These are phyloP conservation scores for Stichopus chloronotus DNA, from an alignment of 35 echinoderm and acorn worm species.

Conservation along the genomic window DNA sequence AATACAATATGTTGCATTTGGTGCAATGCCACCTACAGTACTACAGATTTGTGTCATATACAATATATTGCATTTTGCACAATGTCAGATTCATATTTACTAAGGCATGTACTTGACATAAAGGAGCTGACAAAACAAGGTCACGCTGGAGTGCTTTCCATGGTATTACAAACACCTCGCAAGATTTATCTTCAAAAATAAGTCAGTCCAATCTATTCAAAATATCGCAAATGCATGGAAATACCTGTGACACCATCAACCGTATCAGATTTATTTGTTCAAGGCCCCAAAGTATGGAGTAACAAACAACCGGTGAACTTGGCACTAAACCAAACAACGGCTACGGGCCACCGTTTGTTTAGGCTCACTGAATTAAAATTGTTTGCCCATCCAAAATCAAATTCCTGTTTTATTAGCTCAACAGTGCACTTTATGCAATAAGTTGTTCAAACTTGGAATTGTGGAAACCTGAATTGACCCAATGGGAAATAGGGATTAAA, in stretches of 20 bases:
- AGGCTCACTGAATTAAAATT: not conserved
- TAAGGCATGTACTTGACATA: too few relatives aligned
- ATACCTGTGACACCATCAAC: not conserved
- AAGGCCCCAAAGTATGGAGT: not conserved
- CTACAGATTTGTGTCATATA: too few relatives aligned
- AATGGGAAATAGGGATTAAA: too few relatives aligned
- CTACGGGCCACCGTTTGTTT: not conserved
- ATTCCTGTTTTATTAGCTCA: not conserved
- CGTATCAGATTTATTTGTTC: not conserved
- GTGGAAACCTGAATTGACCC: not conserved
- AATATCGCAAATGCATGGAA: not conserved
- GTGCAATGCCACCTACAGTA: too few relatives aligned
- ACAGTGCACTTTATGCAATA: not conserved
- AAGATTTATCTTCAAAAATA: too few relatives aligned
- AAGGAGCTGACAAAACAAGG: too few relatives aligned
- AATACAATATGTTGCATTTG: too few relatives aligned
- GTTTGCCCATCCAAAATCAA: not conserved
- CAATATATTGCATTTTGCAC: too few relatives aligned
- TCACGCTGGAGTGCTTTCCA: too few relatives aligned
- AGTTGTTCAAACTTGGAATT: not conserved
- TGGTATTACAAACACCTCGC: too few relatives aligned
- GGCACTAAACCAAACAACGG: not conserved
- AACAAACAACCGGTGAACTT: not conserved
- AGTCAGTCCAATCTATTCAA: too few relatives aligned
- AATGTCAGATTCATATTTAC: too few relatives aligned